Percentiles rank a stretch among this genome's conserved stretches.
These are phyloP conservation scores for Egretta garzetta DNA, from an alignment of 2,113 vertebrate genomes.

Conservation along the genomic window DNA sequence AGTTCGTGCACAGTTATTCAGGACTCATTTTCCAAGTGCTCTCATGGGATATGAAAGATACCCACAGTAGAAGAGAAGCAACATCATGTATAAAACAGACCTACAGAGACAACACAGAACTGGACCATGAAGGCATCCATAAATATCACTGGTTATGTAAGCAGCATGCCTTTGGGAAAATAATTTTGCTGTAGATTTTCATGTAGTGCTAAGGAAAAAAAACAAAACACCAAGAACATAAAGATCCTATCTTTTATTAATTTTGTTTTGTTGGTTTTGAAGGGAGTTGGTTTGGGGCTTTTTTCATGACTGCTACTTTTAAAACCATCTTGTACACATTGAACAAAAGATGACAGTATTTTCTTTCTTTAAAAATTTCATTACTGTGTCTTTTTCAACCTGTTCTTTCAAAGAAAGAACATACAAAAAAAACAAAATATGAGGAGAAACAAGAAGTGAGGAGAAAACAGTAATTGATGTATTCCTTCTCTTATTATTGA, in stretches of 20 bases:
- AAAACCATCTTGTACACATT: background rate
- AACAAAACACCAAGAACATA: background rate
- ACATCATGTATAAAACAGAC: background rate
- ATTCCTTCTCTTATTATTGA: background rate
- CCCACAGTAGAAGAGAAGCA: background rate
- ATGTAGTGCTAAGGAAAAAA: accelerated
- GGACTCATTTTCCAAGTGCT: background rate
- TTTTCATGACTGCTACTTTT: background rate
- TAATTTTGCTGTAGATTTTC: background rate
- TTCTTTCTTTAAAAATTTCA: background rate
- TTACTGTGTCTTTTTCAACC: background rate
- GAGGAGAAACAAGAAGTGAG: background rate
- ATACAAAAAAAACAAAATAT: background rate
- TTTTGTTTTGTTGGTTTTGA: background rate
- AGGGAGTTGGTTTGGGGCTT: background rate
- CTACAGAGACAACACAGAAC: background rate
- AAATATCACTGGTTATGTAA: background rate
- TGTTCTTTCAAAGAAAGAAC: background rate
- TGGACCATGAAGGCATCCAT: background rate
- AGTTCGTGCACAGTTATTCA: background rate
- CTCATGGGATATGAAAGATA: background rate
- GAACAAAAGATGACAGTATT: background rate
- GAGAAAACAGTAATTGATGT: background rate
- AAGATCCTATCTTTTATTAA: background rate
- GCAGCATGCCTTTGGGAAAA: background rate